phyloP scores from a whole-genome alignment of 2,888 invertebrate genomes.

The Standfussiana lucernea region DNA sequence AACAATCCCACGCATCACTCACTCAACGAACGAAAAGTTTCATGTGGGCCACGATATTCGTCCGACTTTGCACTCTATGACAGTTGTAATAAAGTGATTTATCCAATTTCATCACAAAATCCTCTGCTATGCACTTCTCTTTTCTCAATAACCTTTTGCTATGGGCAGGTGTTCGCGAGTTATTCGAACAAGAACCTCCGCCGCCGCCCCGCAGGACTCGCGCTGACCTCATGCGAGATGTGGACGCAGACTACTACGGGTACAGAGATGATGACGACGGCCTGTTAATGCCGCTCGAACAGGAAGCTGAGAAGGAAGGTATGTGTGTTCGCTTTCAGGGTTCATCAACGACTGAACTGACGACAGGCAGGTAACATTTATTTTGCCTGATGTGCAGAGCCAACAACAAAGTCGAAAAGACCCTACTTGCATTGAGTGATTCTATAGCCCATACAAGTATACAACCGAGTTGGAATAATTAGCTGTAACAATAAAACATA shows the following conservation, averaged over 20 bases:
- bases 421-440: not conserved
- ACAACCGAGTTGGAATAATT: not conserved
- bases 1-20: not conserved
- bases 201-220: conserved; percentile 97
- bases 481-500: not conserved
- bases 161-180: conserved; percentile 95
- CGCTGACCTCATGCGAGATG: conserved; percentile 99
- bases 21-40: not conserved
- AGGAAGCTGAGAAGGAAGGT: conserved; percentile 94
- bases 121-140: not conserved
- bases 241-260: conserved; percentile 99
- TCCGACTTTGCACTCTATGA: not conserved
- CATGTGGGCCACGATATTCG: not conserved
- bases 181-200: conserved; percentile 99
- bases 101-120: not conserved
- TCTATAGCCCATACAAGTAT: not conserved
- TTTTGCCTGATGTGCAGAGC: not conserved
- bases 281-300: conserved; percentile 96
- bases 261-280: conserved; percentile 99
- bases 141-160: not conserved
- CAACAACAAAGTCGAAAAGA: not conserved
- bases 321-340: not conserved
- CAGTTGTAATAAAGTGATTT: not conserved
- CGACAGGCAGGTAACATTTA: not conserved
- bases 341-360: not conserved